phyloP scores from a whole-genome alignment of 2,797 vertebrate genomes.

The Fistularia tabacaria region DNA sequence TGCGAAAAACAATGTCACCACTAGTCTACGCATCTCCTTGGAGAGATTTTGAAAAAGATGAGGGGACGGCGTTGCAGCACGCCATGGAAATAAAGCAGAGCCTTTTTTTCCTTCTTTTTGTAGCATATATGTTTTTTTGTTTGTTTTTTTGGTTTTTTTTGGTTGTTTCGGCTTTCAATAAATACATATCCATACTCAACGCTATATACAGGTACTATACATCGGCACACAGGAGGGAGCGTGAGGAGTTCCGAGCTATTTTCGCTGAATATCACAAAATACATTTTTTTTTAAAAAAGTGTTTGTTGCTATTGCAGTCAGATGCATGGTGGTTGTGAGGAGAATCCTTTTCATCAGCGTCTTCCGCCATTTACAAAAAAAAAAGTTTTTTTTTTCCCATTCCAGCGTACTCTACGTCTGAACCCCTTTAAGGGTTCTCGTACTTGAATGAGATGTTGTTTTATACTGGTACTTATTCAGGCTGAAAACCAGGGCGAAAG shows the following conservation, averaged over 20 bases:
- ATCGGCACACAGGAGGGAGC: slow-evolving; percentile 74
- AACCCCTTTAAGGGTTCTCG: neutral
- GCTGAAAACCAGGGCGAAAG: too few relatives aligned
- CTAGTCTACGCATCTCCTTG: slow-evolving; percentile 26
- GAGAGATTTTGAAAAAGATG: too few relatives aligned
- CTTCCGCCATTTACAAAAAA: slow-evolving; percentile 41
- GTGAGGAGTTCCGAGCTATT: slow-evolving; percentile 57
- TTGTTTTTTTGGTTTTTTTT: too few relatives aligned
- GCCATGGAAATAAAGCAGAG: slow-evolving; percentile 68
- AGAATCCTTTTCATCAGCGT: slow-evolving; percentile 66
- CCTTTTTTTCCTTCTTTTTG: slow-evolving; percentile 37
- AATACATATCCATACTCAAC: slow-evolving; percentile 88
- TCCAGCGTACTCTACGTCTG: too few relatives aligned
- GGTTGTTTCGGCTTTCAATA: slow-evolving; percentile 87
- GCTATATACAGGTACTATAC: slow-evolving; percentile 90
- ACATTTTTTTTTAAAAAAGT: too few relatives aligned
- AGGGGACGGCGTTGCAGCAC: slow-evolving; percentile 15
- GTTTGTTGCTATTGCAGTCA: slow-evolving; percentile 80
- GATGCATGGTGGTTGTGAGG: slow-evolving; percentile 79
- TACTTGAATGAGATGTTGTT: neutral
- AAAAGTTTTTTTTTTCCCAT: slow-evolving; percentile 42
- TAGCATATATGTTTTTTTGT: too few relatives aligned
- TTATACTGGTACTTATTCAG: too few relatives aligned
- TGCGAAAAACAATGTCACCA: slow-evolving; percentile 57
- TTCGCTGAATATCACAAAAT: too few relatives aligned